Percentiles rank a stretch among this genome's conserved stretches.
phyloP scores from a whole-genome alignment of 2,797 vertebrate species.

The Mormyrops boulengeri region DNA sequence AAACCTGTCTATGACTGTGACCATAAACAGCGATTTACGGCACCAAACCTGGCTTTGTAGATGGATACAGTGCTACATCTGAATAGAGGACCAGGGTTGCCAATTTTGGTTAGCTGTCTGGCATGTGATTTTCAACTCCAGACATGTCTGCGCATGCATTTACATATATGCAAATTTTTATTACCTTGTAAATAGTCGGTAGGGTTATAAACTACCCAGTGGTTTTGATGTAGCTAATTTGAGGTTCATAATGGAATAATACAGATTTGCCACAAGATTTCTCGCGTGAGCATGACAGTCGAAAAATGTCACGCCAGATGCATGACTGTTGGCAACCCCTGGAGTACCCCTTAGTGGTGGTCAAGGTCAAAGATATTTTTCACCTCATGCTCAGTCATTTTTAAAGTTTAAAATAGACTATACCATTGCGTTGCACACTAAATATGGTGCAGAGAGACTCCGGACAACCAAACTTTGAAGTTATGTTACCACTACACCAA shows the following conservation, averaged over 20 bases:
- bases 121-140: background rate
- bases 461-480: background rate
- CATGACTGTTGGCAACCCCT: background rate
- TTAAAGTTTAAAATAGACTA: background rate
- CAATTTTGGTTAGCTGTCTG: background rate
- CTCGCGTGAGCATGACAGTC: background rate
- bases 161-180: background rate
- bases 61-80: background rate
- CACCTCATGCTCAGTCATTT: background rate
- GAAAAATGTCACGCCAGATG: background rate
- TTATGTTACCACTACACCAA: background rate
- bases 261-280: background rate
- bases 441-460: background rate
- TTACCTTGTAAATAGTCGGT: background rate
- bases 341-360: background rate
- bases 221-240: background rate
- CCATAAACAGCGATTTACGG: background rate
- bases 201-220: background rate
- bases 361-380: slow-evolving; percentile 9
- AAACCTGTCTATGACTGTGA: background rate
- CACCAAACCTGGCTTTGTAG: background rate
- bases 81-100: background rate
- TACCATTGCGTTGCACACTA: background rate
- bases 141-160: background rate
- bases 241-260: background rate